Conservation (phyloP, 1,140 invertebrate genomes). For the Lasioglossum albipes region DNA sequence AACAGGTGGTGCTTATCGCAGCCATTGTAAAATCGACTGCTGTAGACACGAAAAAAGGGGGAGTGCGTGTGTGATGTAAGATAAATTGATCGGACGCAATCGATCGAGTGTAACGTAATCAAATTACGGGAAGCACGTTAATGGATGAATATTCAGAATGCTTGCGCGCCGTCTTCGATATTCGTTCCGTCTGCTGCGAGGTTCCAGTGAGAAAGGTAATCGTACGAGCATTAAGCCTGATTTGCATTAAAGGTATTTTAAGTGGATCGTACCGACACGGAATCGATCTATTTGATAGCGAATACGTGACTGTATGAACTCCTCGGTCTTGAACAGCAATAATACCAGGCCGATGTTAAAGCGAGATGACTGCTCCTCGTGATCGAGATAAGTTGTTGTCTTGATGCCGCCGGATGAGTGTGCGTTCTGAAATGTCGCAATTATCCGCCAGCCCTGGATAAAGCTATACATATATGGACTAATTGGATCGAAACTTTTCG, state of each 20-base stretch:
- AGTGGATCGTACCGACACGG: conserved; percentile 45
- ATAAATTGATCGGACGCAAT: too few relatives aligned
- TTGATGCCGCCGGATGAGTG: neutral
- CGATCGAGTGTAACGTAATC: too few relatives aligned
- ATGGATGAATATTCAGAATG: too few relatives aligned
- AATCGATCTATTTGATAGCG: conserved; percentile 55
- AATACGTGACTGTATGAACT: conserved; percentile 50
- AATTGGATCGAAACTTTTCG: too few relatives aligned
- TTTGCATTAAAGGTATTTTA: conserved; percentile 53
- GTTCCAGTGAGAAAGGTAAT: neutral
- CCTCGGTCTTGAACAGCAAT: conserved; percentile 11
- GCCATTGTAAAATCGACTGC: too few relatives aligned
- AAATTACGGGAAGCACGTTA: too few relatives aligned
- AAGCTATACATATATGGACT: too few relatives aligned
- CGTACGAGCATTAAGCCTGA: conserved; percentile 28
- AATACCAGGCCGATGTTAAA: conserved; percentile 9
- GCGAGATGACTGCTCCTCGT: neutral
- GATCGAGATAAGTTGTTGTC: conserved; percentile 14
- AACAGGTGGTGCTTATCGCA: too few relatives aligned
- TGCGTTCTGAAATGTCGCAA: neutral
- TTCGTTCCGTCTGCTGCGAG: neutral
- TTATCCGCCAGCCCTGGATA: neutral
- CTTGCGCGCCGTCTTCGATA: neutral
- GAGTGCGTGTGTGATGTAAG: too few relatives aligned
- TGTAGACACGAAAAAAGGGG: too few relatives aligned